A percentile compares a stretch with the other conserved stretches of the same genome.
phyloP scores from a whole-genome alignment of 2,797 vertebrate species.

The Coluber constrictor region DNA sequence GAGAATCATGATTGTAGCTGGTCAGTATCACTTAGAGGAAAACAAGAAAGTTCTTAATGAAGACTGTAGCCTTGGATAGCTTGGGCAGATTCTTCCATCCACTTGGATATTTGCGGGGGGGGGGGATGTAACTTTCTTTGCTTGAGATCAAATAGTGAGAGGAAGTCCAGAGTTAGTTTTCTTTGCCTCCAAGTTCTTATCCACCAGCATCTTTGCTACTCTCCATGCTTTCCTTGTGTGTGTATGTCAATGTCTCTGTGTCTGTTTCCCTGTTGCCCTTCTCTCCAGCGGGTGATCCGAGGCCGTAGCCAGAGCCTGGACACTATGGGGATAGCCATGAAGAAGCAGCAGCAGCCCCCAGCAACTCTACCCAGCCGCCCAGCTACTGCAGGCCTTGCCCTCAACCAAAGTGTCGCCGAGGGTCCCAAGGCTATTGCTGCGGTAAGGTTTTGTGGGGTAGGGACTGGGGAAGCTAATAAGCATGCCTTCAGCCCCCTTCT shows the following conservation, averaged over 20 bases:
- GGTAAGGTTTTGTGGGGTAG: constrained; percentile 58
- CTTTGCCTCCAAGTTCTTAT: constrained; percentile 17
- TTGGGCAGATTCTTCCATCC: neutral
- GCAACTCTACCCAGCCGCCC: constrained; percentile 55
- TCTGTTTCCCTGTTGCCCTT: constrained; percentile 63
- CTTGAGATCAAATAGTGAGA: neutral
- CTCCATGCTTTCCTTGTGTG: constrained; percentile 27
- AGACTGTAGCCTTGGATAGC: neutral
- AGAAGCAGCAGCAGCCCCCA: constrained; percentile 61
- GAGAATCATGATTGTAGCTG: neutral
- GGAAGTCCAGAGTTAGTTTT: constrained; percentile 39
- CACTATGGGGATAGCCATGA: constrained; percentile 74
- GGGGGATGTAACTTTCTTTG: neutral
- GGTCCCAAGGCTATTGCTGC: constrained; percentile 67
- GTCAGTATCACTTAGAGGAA: neutral
- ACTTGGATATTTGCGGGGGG: neutral
- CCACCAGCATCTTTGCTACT: constrained; percentile 23
- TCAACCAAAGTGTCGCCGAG: constrained; percentile 68
- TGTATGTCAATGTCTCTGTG: constrained; percentile 52
- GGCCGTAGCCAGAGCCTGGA: constrained; percentile 90
- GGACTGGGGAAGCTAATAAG: constrained; percentile 4
- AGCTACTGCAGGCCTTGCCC: constrained; percentile 62
- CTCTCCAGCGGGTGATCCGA: constrained; percentile 82
- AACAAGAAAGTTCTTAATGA: neutral
- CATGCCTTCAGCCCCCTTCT: constrained; percentile 8